phyloP scores from a whole-genome alignment of 2,888 invertebrate species.

The Arrhopalites spinosus region DNA sequence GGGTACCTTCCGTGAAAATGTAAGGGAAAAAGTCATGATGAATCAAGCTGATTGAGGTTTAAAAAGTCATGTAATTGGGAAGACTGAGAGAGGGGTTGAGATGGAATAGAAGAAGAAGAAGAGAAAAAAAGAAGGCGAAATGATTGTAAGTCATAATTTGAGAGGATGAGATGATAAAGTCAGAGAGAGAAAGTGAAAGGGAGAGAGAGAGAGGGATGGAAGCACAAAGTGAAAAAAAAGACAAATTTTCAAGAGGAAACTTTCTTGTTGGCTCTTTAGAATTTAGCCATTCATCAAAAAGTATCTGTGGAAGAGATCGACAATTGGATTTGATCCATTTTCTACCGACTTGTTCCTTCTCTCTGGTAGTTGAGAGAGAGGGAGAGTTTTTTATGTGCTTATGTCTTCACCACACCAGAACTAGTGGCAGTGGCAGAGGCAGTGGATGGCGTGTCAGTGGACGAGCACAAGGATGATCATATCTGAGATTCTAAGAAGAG shows the following conservation, averaged over 20 bases:
- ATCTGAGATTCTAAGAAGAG: no score
- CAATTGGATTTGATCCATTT: conserved; percentile 35
- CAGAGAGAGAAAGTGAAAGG: background rate
- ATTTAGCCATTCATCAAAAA: conserved; percentile 35
- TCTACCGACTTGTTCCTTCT: conserved; percentile 3
- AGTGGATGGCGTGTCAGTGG: no score
- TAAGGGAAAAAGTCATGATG: background rate
- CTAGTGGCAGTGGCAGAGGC: no score
- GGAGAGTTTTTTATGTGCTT: background rate
- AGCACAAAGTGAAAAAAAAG: conserved; percentile 25
- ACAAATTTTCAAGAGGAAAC: conserved; percentile 27
- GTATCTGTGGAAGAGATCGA: conserved; percentile 24
- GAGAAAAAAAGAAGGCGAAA: background rate
- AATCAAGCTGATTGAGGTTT: conserved; percentile 26
- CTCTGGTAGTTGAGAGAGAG: background rate
- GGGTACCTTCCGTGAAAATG: background rate
- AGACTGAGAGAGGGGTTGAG: background rate
- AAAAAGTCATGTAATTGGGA: conserved; percentile 24
- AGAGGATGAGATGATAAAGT: background rate
- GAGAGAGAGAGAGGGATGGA: background rate
- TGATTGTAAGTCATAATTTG: conserved; percentile 4
- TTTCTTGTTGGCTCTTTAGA: conserved; percentile 27
- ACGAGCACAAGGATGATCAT: no score
- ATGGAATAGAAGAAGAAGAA: background rate
- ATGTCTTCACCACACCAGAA: no score